A percentile compares a stretch with the other conserved stretches of the same genome.
phyloP scores from a whole-genome alignment of 2,888 invertebrate species.

The Scaptomyza reducta region DNA sequence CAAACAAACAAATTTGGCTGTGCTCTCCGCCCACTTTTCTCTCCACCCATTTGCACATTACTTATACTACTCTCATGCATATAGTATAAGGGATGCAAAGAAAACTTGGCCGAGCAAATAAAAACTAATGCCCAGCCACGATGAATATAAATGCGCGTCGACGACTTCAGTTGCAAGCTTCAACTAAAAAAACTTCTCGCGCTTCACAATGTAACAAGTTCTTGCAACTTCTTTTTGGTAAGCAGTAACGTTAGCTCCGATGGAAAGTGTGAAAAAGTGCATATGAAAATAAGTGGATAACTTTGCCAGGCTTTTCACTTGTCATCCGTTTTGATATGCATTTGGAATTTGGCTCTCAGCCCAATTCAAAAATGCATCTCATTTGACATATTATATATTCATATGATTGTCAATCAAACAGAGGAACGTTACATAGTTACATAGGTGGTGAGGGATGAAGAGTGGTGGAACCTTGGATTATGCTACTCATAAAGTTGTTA shows the following conservation, averaged over 20 bases:
- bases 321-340: conserved; percentile 30
- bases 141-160: conserved; percentile 65
- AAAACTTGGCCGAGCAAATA: conserved; percentile 55
- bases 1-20: conserved; percentile 55
- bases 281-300: conserved; percentile 53
- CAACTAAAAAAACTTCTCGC: conserved; percentile 17
- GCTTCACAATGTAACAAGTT: conserved; percentile 67
- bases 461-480: neutral
- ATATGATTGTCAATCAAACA: conserved; percentile 67
- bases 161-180: conserved; percentile 23
- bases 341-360: conserved; percentile 28
- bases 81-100: conserved; percentile 19
- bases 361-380: conserved; percentile 39
- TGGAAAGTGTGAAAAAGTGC: conserved; percentile 45
- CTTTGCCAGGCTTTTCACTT: conserved; percentile 24
- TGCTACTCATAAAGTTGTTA: conserved; percentile 13
- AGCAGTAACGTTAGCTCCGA: conserved; percentile 38
- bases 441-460: neutral
- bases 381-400: conserved; percentile 60
- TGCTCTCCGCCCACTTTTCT: neutral
- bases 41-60: conserved; percentile 11
- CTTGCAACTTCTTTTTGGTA: conserved; percentile 5
- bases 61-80: conserved; percentile 22
- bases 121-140: conserved; percentile 54
- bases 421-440: neutral